Base-by-base conservation (phyloP, 2,113 vertebrate genomes). In the Entosphenus tridentatus region DNA sequence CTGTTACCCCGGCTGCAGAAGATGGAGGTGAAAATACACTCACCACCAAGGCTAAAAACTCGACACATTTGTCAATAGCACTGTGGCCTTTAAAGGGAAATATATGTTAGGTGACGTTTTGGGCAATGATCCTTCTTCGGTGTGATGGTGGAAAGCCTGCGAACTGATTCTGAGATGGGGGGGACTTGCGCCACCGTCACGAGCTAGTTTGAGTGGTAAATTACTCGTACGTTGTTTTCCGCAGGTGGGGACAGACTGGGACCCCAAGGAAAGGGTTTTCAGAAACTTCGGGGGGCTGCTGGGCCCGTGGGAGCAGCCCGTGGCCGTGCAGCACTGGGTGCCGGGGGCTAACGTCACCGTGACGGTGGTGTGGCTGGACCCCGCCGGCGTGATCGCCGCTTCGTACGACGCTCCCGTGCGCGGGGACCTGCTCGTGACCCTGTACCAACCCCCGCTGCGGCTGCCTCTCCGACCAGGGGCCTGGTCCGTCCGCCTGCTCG, bases 401-500 rank as follows among this genome's bases (percentile, higher is more conserved):
- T 96, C 93, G 0, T 98, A 98, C 0, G 93, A 98, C 73, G 93
- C 96, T 71, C 83, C 93, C 5, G 93, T 98, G 1, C 91, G 96
- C 68, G 81, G 86, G 71, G 83, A 81, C 2, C 89, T 90, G 0
- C 91, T 96, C 72, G 96, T 83, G 72, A 98, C 93, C 21, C 92
- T 96, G 79, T 98, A 98, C 78, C 85, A 88, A 74, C 93, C 93
- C 1, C 92, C 93, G 1, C 75, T 98, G 76, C 92, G 95, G 76
- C 77, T 85, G 77, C 93, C 93, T 1, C 85, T 98, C 76, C 74
- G 92, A 12, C 90, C 93, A 0, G 93, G 93, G 7, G 80, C 95
- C 75, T 98, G 93, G 93, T 92, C 84, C 0, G 79, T 96, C 72
- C 87, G 87, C 73, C 84, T 96, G 73, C 82, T 98, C 68, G 88